Evolutionary conservation across 23 tunicate species (phyloP), one percentile per base, ranked within the genome.

Genomic region (Styela clava): DNA sequence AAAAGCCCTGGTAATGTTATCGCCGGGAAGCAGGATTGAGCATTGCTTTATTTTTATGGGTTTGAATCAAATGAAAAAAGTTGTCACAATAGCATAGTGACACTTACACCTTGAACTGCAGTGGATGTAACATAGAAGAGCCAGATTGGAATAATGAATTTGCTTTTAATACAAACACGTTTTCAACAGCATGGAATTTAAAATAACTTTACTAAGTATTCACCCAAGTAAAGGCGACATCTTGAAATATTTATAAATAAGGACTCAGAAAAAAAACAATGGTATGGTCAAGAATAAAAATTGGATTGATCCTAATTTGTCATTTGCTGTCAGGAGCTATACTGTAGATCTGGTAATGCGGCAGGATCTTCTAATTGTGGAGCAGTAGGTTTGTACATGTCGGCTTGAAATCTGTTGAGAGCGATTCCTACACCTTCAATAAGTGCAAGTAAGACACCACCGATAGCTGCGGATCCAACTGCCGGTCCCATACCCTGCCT

Each of bases 351-450:
- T 44, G 81, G 81, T 29, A 76, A 44, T 76, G 81, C 81, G 0
- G 79, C 32, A 72, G 74, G 85, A 31, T 91, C 97, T 78, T 87
- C 97, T 34, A 92, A 37, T 61, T 92, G 91, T 22, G 92, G 91
- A 18, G 97, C 74, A 56, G 64, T 78, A 32, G 94, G 99, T 82
- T 89, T 86, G 34, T 85, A 89, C 95, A 95, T 89, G 26, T 92
- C 96, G 23, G 99, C 87, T 74, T 86, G 90, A 56, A 95, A 86
- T 37, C 88, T 83, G 64, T 95, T 95, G 2, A 95, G 61, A 20
- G 83, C 86, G 64, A 95, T 85, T 62, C 91, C 91, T 31, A 86
- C 99, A 18, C 99, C 99, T 79, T 95, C 99, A 63, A 95, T 95
- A 34, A 95, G 82, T 16, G 91, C 99, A 20, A 95, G 86, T 27